Percentiles rank a stretch among this genome's conserved stretches.
Conservation (phyloP, 2,797 vertebrate species). For the Leontocebus nigricollis region DNA sequence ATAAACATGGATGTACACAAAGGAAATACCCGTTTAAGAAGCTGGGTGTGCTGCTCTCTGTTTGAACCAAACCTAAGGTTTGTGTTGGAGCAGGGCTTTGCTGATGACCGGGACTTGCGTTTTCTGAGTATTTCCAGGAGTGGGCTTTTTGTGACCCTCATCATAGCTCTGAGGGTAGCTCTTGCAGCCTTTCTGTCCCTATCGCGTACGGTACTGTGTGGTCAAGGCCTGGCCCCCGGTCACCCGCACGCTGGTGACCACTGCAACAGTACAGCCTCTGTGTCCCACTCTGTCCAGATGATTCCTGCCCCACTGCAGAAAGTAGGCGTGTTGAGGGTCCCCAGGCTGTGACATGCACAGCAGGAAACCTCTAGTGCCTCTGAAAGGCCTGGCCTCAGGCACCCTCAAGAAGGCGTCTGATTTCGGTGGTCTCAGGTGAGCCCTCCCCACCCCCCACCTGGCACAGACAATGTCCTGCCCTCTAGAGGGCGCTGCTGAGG, state of each 20-base stretch:
- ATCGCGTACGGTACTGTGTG: neutral
- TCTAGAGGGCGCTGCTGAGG: neutral
- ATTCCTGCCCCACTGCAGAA: neutral
- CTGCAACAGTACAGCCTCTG: neutral
- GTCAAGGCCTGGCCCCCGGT: neutral
- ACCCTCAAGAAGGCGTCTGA: neutral
- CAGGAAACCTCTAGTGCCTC: neutral
- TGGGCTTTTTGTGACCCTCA: neutral
- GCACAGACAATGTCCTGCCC: neutral
- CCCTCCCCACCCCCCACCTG: neutral
- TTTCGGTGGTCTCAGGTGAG: rapidly evolving
- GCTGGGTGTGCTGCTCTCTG: neutral
- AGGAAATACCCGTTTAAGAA: neutral
- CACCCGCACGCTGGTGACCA: neutral
- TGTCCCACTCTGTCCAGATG: neutral
- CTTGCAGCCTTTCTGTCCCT: neutral
- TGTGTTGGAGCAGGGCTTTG: neutral
- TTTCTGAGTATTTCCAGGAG: neutral
- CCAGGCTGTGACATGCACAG: neutral
- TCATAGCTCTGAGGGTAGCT: neutral
- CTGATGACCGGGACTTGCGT: neutral
- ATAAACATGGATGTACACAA: neutral
- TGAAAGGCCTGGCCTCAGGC: neutral
- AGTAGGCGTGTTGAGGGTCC: neutral
- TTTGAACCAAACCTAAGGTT: neutral